A percentile compares a stretch with the other conserved stretches of the same genome.
phyloP scores from a whole-genome alignment of 1,140 invertebrate species.

The Campoletis sonorensis region DNA sequence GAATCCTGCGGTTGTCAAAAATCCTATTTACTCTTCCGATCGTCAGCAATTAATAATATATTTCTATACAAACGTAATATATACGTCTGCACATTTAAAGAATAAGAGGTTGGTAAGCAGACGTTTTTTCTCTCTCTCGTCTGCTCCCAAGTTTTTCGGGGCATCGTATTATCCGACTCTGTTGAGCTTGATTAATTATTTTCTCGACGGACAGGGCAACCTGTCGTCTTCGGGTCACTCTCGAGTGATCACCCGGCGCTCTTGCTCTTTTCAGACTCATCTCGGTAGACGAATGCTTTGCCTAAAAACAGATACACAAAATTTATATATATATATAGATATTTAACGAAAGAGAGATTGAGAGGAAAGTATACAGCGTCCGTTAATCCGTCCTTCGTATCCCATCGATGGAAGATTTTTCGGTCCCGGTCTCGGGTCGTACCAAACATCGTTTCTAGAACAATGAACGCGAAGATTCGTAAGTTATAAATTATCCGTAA shows the following conservation, averaged over 20 bases:
- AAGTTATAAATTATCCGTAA: conserved; percentile 70
- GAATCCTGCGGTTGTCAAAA: no score
- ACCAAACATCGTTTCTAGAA: conserved; percentile 64
- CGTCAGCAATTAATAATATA: no score
- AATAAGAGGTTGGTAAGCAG: conserved; percentile 25
- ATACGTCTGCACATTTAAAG: neutral
- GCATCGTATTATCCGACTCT: conserved; percentile 53
- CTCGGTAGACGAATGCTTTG: neutral
- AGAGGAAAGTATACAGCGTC: neutral
- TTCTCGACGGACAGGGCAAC: conserved; percentile 52
- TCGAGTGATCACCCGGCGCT: conserved; percentile 39
- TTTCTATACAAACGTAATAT: no score
- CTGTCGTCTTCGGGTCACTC: conserved; percentile 54
- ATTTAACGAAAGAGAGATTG: no score
- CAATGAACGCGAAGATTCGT: conserved; percentile 62
- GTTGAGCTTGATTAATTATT: conserved; percentile 69
- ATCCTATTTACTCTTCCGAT: no score
- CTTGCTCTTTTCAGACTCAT: neutral
- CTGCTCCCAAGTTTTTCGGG: conserved; percentile 22
- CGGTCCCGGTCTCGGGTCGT: conserved; percentile 36
- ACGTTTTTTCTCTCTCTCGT: neutral
- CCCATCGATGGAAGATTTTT: conserved; percentile 2
- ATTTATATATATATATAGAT: neutral
- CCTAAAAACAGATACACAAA: neutral
- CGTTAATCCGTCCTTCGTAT: conserved; percentile 37